Evolutionary conservation across 2,888 invertebrate species (phyloP).

Genomic region (Spilarctia lutea): DNA sequence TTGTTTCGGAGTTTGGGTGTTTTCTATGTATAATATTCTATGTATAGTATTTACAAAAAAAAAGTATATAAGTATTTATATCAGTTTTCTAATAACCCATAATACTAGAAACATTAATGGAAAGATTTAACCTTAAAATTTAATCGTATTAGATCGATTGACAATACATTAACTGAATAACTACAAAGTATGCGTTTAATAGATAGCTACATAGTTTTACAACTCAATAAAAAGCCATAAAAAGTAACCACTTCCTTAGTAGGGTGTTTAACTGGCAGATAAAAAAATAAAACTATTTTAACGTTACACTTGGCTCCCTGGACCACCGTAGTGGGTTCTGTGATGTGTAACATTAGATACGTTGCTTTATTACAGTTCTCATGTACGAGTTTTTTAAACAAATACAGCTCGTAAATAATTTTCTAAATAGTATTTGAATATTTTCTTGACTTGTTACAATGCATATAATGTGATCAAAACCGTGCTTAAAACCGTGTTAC

Average conservation of each 20-base stretch:
- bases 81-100: no score
- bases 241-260: conserved; percentile 56
- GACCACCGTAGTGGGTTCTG: conserved; percentile 38
- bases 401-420: neutral
- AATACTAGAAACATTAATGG: neutral
- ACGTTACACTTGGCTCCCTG: conserved; percentile 5
- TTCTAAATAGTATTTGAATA: neutral
- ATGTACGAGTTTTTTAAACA: neutral
- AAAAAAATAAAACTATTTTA: conserved; percentile 48
- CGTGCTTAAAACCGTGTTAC: no score
- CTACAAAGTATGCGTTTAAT: conserved; percentile 55
- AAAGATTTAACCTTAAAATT: conserved; percentile 5
- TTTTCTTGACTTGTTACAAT: neutral
- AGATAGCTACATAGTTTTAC: conserved; percentile 57
- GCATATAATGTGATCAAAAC: no score
- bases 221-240: conserved; percentile 56
- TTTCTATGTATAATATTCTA: no score
- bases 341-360: conserved; percentile 18
- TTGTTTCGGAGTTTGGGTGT: no score
- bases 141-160: conserved; percentile 29
- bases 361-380: conserved; percentile 4
- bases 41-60: no score
- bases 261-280: conserved; percentile 38
- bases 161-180: conserved; percentile 47
- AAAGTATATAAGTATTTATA: no score